Base-by-base conservation (phyloP, 2,113 vertebrate genomes). In the Mugil cephalus region DNA sequence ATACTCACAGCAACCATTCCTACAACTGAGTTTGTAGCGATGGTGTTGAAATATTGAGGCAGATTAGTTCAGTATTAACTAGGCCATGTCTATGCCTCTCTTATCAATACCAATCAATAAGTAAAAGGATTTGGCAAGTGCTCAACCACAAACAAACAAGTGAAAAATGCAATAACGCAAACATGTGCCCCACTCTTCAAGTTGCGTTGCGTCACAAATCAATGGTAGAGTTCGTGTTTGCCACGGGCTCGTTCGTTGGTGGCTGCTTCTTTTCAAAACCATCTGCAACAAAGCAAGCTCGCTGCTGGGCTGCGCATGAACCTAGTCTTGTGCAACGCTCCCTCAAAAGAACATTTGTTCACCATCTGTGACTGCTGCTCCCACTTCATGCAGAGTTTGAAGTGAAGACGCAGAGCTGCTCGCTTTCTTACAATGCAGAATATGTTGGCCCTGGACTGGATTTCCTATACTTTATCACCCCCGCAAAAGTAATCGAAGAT, bases 281-380 rank as follows among this genome's bases (percentile, higher is more conserved):
- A 83, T 88, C 77, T 82, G 82, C 78, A 90, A 69, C 80, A 81
- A 77, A 85, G 72, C 64, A 40, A 74, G 65, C 79, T 84, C 75
- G 34, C 77, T 85, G 83, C 84, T 83, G 77, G 80, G 83, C 77
- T 39, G 45, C 50, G 63, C 65, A 65, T 71, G 83, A 88, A 81
- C 62, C 80, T 59, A 71, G 73, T 84, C 85, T 89, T 88, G 81
- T 81, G 88, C 77, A 91, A 89, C 61, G 30, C 69, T 79, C 70
- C 62, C 68, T 91, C 74, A 88, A 85, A 81, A 80, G 76, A 91
- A 88, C 87, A 90, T 92, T 92, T 88, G 90, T 90, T 90, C 86
- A 81, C 87, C 87, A 88, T 93, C 87, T 92, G 88, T 88, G 85
- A 79, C 82, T 87, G 79, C 75, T 80, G 83, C 83, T 91, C 83